These are phyloP conservation scores for Ursus arctos DNA, from an alignment of 2,113 vertebrate genomes.

Conservation along the genomic window DNA sequence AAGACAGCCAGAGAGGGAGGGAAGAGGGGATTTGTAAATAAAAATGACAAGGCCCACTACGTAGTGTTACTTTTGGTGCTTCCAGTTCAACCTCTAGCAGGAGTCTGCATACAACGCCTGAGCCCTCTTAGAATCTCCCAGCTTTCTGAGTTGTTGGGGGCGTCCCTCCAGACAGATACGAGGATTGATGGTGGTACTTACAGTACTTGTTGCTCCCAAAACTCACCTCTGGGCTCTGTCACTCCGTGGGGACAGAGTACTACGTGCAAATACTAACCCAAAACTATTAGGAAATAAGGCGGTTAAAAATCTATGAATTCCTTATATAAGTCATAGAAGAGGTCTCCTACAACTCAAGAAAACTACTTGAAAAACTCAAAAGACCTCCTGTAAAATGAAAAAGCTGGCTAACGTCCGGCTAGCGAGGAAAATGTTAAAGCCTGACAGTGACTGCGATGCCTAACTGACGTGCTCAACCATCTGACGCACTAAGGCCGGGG, in stretches of 20 bases:
- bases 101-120: not conserved
- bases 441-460: not conserved
- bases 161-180: not conserved
- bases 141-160: not conserved
- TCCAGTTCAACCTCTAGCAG: not conserved
- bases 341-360: not conserved
- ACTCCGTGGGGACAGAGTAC: not conserved
- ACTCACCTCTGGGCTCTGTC: not conserved
- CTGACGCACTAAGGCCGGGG: not conserved
- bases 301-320: conserved; percentile 23
- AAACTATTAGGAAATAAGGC: conserved; percentile 2
- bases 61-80: not conserved
- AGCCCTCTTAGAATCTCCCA: not conserved
- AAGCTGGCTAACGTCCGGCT: not conserved
- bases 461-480: not conserved
- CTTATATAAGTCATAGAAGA: not conserved
- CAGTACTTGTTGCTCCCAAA: not conserved
- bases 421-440: not conserved
- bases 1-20: not conserved
- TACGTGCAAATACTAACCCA: not conserved
- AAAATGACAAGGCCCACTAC: not conserved
- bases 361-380: conserved; percentile 29
- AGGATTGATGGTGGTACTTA: not conserved
- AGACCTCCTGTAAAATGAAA: not conserved
- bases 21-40: not conserved